These are phyloP conservation scores for Drosophila engyochracea DNA, from an alignment of 2,888 invertebrate species.

Conservation along the genomic window DNA sequence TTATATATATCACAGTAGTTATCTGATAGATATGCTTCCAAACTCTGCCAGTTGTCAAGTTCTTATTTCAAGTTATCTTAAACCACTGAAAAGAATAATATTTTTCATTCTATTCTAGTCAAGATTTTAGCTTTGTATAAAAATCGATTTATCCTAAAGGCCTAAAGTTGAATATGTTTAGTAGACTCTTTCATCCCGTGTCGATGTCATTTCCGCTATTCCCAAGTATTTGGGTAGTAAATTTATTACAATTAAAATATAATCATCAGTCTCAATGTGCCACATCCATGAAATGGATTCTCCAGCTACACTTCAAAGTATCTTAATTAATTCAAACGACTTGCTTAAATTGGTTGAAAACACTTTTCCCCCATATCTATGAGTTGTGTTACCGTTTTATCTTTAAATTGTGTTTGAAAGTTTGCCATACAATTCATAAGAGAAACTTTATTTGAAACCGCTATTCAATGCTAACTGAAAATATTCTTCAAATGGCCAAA, in stretches of 20 bases:
- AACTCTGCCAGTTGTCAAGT: neutral
- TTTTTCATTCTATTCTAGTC: neutral
- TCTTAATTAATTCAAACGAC: conserved; percentile 16
- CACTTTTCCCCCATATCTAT: conserved; percentile 21
- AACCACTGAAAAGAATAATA: neutral
- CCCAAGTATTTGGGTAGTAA: neutral
- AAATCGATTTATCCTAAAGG: neutral
- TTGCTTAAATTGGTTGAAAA: conserved; percentile 11
- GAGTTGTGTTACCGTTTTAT: conserved; percentile 6
- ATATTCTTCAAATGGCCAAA: conserved; percentile 5
- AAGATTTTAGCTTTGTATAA: neutral
- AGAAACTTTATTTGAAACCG: conserved; percentile 19
- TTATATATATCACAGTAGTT: neutral
- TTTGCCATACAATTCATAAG: conserved; percentile 4
- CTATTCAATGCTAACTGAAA: conserved; percentile 11
- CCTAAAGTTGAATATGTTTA: neutral
- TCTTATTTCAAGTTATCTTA: neutral
- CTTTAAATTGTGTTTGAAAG: conserved; percentile 21
- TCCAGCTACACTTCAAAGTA: conserved; percentile 18
- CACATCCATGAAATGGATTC: neutral
- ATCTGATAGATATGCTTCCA: neutral
- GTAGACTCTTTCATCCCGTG: neutral
- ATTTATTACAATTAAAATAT: neutral
- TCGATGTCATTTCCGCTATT: neutral
- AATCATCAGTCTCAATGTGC: conserved; percentile 1